These are phyloP conservation scores for Andrena flavipes DNA, from an alignment of 2,888 invertebrate species.

Conservation along the genomic window DNA sequence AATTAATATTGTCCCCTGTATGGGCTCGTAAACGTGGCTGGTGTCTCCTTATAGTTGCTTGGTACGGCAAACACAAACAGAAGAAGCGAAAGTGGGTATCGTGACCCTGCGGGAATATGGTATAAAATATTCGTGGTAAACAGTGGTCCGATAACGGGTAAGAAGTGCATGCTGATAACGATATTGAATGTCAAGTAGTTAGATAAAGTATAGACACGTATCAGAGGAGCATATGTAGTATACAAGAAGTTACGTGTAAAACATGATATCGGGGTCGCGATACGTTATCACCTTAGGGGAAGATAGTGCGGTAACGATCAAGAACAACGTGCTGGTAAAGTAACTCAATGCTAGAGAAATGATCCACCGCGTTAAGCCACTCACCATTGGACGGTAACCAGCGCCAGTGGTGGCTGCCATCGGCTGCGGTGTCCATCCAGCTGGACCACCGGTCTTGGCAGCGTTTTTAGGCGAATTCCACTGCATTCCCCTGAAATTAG, in stretches of 20 bases:
- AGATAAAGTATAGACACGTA: conserved; percentile 9
- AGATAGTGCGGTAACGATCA: conserved; percentile 12
- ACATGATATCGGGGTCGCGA: neutral
- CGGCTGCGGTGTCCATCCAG: conserved; percentile 94
- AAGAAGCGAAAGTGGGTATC: neutral
- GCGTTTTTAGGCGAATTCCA: conserved; percentile 96
- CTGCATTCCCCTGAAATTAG: conserved; percentile 90
- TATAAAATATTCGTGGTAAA: conserved; percentile 2
- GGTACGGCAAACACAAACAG: neutral
- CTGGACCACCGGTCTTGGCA: conserved; percentile 89
- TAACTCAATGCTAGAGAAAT: neutral
- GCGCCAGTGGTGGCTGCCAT: conserved; percentile 95
- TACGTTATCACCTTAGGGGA: conserved; percentile 1
- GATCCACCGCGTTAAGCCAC: conserved; percentile 72
- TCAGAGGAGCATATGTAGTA: neutral
- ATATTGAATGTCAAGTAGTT: neutral
- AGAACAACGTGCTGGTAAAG: conserved; percentile 51
- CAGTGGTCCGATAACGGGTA: neutral
- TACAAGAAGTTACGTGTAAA: neutral
- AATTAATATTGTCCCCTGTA: neutral
- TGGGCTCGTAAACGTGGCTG: no score
- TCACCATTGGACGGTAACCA: conserved; percentile 95
- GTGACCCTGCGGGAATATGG: neutral
- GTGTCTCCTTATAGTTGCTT: neutral
- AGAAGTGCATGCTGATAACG: conserved; percentile 33